Evolutionary conservation across 2,113 vertebrate species (phyloP), one percentile per base, ranked within the genome.

Genomic region (Pseudorasbora parva): DNA sequence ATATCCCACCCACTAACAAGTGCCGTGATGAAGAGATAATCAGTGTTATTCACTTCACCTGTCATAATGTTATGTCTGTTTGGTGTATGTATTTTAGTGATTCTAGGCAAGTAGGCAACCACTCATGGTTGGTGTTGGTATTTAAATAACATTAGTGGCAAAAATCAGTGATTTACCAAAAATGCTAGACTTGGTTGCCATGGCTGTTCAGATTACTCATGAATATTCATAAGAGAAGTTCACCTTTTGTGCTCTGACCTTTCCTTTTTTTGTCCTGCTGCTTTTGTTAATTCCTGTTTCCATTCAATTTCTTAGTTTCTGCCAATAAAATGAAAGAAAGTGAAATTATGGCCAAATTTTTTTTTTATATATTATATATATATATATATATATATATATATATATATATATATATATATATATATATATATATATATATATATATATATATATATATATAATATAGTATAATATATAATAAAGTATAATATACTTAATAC

Each of bases 91-190:
- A 3, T 57, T 57, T 57, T 57, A 23, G 21, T 57, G 21, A 57
- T 9, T 56, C 47, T 4, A 49, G 33, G 33, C 33, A 30, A 14
- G 12, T 62, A 12, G 23, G 57, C 56, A 59, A 23, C 1, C 57
- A 25, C 9, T n/a, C 57, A 60, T 60, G 57, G 7, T 30, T 62
- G 4, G 11, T 33, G 8, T 66, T n/a, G n/a, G 2, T 15, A 27
- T 17, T 17, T 30, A 33, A 25, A 49, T 51, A 74, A 51, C 7
- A 49, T 17, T 27, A 27, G 23, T 51, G 45, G 1, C 23, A 72
- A 72, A 49, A 47, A 56, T 82, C 33, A 72, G 41, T 82, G 64
- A 82, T 57, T 71, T 30, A 17, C 51, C 37, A 43, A 27, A 56
- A 11, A 6, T 11, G 0, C 23, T 25, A 47, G 25, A 49, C 47